phyloP scores from a whole-genome alignment of 2,113 vertebrate species.

The Carlito syrichta region DNA sequence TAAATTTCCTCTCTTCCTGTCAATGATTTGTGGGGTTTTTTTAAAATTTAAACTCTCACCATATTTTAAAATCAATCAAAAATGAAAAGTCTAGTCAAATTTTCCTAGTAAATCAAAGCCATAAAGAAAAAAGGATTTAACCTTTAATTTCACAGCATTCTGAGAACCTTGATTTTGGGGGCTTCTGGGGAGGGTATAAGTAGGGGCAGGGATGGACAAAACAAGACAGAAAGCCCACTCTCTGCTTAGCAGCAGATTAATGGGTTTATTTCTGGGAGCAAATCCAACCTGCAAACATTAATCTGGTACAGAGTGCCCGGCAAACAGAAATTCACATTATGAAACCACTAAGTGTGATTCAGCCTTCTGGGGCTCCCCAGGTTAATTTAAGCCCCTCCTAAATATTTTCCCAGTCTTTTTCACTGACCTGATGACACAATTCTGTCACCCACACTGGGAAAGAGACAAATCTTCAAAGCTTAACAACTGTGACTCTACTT shows the following conservation, averaged over 20 bases:
- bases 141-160: not conserved
- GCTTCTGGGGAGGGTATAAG: not conserved
- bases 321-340: slow-evolving; percentile 71
- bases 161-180: not conserved
- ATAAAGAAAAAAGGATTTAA: not conserved
- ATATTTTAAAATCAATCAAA: not conserved
- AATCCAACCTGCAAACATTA: slow-evolving; percentile 63
- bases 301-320: slow-evolving; percentile 74
- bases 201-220: not conserved
- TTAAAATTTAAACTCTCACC: not conserved
- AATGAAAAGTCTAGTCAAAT: not conserved
- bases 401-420: not conserved
- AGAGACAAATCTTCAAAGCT: not conserved
- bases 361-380: slow-evolving; percentile 57
- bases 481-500: not conserved
- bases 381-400: not conserved
- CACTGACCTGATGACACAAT: not conserved
- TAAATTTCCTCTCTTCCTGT: accelerated
- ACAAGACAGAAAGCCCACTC: not conserved
- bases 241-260: slow-evolving; percentile 43
- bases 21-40: too few species aligned
- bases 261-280: slow-evolving; percentile 78
- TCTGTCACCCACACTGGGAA: not conserved
- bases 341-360: slow-evolving; percentile 70
- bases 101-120: not conserved